Base-by-base conservation (phyloP, 2,113 vertebrate species). In the Cercopithecus mona region DNA sequence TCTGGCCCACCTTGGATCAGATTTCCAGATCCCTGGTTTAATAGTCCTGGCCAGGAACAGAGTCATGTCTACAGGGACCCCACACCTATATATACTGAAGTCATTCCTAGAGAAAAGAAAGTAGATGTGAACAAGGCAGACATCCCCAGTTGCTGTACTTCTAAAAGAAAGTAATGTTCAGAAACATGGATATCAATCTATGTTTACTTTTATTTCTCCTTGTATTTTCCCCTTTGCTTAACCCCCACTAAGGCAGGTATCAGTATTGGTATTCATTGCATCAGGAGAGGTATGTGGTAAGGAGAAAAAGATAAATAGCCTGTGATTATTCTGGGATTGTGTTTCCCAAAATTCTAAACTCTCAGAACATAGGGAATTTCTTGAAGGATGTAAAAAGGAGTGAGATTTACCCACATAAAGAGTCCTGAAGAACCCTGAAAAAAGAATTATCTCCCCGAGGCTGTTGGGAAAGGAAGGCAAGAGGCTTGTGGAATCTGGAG, bases 61-160 rank as follows among this genome's bases (percentile, higher is more conserved):
- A 5, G 40, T 64, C 3, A 22, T 70, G 2, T 22, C 48, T 68
- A 68, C 50, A 55, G 3, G 25, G 23, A 92, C n/a, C 55, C 55
- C 45, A 40, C n/a, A 50, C 9, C 68, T 64, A 32, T 88, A 6
- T 32, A 68, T 45, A 72, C 1, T 32, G 64, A 18, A 57, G 43
- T 76, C 22, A 80, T 73, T 83, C 16, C 43, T 57, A 94, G 72
- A 96, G 68, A 97, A 84, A 80, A 14, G 2, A 92, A 93, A 90
- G 82, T 18, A 8, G 40, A 50, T 48, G 1, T 83, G n/a, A 87
- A 91, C 5, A 92, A 96, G 22, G 64, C 0, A 55, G 5, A 94
- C 11, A 79, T 20, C 22, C 43, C 25, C 85, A 96, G 57, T n/a
- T 25, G 86, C 9, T 35, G 1, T 66, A 20, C 20, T 93, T 66